A percentile compares a stretch with the other conserved stretches of the same genome.
Evolutionary conservation across 2,797 vertebrate species (phyloP).

Genomic region (Squalus acanthias): DNA sequence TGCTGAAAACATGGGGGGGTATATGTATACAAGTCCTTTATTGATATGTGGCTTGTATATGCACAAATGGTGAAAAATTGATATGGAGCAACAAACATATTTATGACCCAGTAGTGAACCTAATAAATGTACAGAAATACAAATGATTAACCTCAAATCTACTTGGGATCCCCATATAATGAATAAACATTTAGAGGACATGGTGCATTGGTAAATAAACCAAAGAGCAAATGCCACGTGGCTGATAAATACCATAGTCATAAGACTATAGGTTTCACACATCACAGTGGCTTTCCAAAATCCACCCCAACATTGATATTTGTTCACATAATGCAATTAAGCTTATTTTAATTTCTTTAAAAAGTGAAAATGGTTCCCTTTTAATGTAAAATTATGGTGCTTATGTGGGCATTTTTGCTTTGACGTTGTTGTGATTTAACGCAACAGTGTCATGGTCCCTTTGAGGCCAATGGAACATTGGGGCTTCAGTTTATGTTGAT

Average conservation of each 20-base stretch:
- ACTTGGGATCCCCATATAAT: not conserved
- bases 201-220: not conserved
- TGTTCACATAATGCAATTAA: not conserved
- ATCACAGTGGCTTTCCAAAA: not conserved
- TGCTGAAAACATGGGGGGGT: not conserved
- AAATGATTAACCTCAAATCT: not conserved
- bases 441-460: not conserved
- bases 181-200: not conserved
- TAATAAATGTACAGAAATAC: not conserved
- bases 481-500: not conserved
- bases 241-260: not conserved
- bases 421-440: not conserved
- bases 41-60: not conserved
- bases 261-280: not conserved
- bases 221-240: not conserved
- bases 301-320: not conserved
- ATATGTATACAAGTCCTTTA: not conserved
- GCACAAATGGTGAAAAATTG: not conserved
- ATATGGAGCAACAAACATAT: not conserved
- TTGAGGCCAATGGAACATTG: not conserved
- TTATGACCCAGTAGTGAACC: not conserved
- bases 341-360: not conserved
- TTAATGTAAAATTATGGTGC: not conserved
- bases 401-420: not conserved
- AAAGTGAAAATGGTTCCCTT: not conserved